Evolutionary conservation across 2,888 invertebrate genomes (phyloP).

Genomic region (Carcina quercana): DNA sequence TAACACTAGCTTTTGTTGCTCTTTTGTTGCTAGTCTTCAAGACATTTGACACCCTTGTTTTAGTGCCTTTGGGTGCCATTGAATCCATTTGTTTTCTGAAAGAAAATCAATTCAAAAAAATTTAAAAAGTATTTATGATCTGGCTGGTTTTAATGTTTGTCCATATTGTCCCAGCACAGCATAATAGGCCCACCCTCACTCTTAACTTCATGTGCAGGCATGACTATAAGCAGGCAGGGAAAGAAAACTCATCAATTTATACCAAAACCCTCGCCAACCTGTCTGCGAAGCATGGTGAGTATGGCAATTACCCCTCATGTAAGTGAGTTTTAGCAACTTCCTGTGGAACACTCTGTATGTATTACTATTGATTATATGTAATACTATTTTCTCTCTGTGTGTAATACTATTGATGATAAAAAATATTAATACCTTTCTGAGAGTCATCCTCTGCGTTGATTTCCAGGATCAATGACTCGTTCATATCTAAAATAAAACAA

Average conservation of each 20-base stretch:
- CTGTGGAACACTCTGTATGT: neutral
- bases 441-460: neutral
- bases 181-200: no score
- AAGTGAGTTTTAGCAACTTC: no score
- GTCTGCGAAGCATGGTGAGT: no score
- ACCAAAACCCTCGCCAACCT: neutral
- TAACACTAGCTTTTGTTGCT: constrained; percentile 2
- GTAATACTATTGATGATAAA: neutral
- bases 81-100: constrained; percentile 1
- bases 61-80: constrained; percentile 7
- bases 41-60: constrained; percentile 1
- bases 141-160: no score
- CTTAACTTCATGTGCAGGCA: no score
- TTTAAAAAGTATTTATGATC: no score
- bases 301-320: no score
- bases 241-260: no score
- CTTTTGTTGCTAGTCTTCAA: constrained; percentile 1
- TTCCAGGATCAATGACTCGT: neutral
- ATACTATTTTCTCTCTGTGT: neutral
- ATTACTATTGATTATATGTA: neutral
- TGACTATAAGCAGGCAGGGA: no score
- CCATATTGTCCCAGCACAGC: no score
- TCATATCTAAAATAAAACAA: constrained; percentile 1
- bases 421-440: neutral
- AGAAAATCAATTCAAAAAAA: neutral